Evolutionary conservation across 2,113 vertebrate genomes (phyloP), one percentile per base, ranked within the genome.

Genomic region (Paralichthys olivaceus): DNA sequence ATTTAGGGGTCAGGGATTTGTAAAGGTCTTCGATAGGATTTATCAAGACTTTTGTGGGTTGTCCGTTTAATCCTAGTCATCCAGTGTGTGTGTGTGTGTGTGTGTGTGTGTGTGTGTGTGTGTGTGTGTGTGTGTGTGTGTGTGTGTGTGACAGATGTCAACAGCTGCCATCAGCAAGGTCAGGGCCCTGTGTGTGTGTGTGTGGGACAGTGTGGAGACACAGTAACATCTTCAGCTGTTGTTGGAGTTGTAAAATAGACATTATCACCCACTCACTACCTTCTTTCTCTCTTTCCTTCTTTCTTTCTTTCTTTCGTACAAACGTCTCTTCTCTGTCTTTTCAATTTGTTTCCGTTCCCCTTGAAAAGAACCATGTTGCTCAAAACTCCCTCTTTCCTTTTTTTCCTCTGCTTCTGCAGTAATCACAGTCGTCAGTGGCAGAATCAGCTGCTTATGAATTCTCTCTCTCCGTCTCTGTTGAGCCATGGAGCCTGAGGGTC

Each of bases 201-300:
- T 58, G 51, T 64, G 67, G 84, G 88, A 90, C 81, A 79, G 75
- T 70, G 69, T 68, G 86, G 88, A 90, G 88, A 87, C 84, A 77
- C 62, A 63, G 80, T 79, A 65, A 84, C 85, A 81, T 92, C 89
- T 86, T 89, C 89, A 92, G 87, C 90, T 92, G 89, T 87, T 84
- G 74, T 74, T 83, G 26, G 13, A 69, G 72, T 59, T 74, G 29
- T 83, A 81, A 83, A 88, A 76, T 53, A 72, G 58, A 61, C 45
- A 40, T 77, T 53, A 71, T 73, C 71, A 40, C 37, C 37, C 37
- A 75, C 71, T 77, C 69, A 63, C 40, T 32, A 56, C n/a, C 64
- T 23, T 32, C 49, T 61, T 25, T 63, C 61, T 54, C 26, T 49
- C 25, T 12, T 26, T 17, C 8, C 12, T 37, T 55, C 32, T 34